Base-by-base conservation (phyloP, 2,888 invertebrate genomes). In the Netelia melanura region DNA sequence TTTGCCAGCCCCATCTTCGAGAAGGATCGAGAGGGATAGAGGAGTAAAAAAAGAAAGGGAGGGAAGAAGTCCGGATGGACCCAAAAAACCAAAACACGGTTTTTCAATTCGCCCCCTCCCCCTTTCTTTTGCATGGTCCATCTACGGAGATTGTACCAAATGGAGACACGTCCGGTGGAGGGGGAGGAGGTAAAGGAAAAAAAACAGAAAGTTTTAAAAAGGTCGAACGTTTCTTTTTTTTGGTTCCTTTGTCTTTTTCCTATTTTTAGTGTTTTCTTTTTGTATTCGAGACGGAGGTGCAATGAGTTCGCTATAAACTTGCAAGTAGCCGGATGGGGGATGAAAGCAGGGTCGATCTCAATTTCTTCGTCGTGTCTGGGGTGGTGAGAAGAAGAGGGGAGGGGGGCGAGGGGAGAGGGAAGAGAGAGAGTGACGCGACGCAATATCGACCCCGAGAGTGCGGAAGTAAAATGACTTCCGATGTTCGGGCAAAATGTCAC, bases 41-140 rank as follows among this genome's bases (percentile, higher is more conserved):
- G 61, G 54, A 38, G 8, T 23, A 43, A 21, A 48, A 48, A 17
- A 43, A 68, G n/a, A 3, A 44, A n/a, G 9, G 38, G 25, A 56
- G 44, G 17, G 11, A 48, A 23, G 1, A 54, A 54, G 11, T 5
- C 38, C 21, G 67, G 52, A 62, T 25, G 38, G 70, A 68, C 65
- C 65, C 56, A 67, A 52, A 81, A 81, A 81, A 71, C 43, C 77
- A 58, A 38, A 78, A 92, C 91, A 92, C 81, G 91, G 84, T 89
- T 91, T 91, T 90, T 89, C 89, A 88, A 90, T 89, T 88, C 76
- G 38, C 58, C n/a, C 30, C 43, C 25, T 54, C 21, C 17, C 48
- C 21, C 62, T 38, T 76, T 48, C 8, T 38, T 10, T 43, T 8
- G 44, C 14, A 21, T 48, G 3, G 48, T 38, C 38, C 38, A 8